Evolutionary conservation across 2,888 invertebrate genomes (phyloP), one percentile per base, ranked within the genome.

Genomic region (Heteromyza rotundicornis): DNA sequence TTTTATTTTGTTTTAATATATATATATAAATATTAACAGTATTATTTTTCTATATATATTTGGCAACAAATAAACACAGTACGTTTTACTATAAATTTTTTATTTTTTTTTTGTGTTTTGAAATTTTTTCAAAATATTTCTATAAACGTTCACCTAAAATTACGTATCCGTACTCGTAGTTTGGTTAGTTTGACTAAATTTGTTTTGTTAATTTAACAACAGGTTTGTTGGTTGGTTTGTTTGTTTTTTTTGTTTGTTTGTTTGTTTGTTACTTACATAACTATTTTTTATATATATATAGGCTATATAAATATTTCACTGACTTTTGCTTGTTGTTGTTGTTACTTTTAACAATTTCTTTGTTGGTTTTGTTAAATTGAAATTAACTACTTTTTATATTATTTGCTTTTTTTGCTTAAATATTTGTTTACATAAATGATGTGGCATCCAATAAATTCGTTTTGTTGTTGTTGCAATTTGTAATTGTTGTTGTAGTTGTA

Each of bases 21-120:
- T 62, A 58, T 67, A 63, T 66, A 66, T 66, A 66, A 65, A 65
- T 66, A 64, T 64, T 63, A 63, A 53, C 47, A 16, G 7, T 35
- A 16, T 64, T 53, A 64, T 44, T 52, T 52, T 24, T 57, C 24
- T 56, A 69, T 79, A 76, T 71, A 75, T 79, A 73, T 81, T 81
- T 81, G 81, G 81, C 82, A 81, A 81, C 80, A 81, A 82, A 81
- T 81, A 81, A 81, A 82, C 82, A 82, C 81, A 81, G 82, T 82
- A 82, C 80, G 82, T 78, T 53, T n/a, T n/a, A n/a, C n/a, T n/a
- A n/a, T n/a, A n/a, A n/a, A n/a, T n/a, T n/a, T n/a, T 59, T 65
- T 66, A 56, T 57, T 62, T 64, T 57, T 59, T 64, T 22, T 52
- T 50, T 54, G 54, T 61, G 57, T 53, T 59, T 63, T 49, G n/a